Evolutionary conservation across 2,113 vertebrate genomes (phyloP).

Genomic region (Nymphicus hollandicus): DNA sequence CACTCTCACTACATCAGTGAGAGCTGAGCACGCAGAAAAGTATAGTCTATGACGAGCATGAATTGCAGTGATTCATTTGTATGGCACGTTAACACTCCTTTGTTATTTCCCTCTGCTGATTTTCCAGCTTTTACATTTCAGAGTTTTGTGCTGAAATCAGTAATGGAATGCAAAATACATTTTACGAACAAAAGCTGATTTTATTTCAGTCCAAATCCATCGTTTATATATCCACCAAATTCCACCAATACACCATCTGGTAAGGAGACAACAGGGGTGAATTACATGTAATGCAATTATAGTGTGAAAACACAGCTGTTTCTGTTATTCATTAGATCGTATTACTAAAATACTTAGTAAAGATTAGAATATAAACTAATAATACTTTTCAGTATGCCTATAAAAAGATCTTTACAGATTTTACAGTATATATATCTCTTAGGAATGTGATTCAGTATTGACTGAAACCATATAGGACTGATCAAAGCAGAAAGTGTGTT

Average conservation of each 20-base stretch:
- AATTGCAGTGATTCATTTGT: constrained; percentile 32
- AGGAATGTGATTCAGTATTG: neutral
- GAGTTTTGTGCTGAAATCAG: constrained; percentile 12
- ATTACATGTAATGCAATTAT: constrained; percentile 43
- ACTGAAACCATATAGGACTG: neutral
- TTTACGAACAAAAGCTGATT: constrained; percentile 19
- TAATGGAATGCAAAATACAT: neutral
- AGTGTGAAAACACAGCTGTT: constrained; percentile 28
- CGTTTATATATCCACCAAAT: constrained; percentile 6
- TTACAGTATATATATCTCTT: neutral
- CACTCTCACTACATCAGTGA: neutral
- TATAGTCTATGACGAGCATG: neutral
- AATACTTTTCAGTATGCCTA: neutral
- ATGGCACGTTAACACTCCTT: neutral
- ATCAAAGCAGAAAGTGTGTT: neutral
- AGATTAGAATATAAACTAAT: constrained; percentile 28
- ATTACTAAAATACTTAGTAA: constrained; percentile 42
- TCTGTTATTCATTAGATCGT: constrained; percentile 34
- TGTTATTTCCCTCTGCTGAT: constrained; percentile 25
- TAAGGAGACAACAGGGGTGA: constrained; percentile 27
- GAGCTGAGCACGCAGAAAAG: constrained; percentile 10
- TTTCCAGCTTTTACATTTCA: constrained; percentile 13
- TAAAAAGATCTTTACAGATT: constrained; percentile 3
- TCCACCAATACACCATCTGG: constrained; percentile 40
- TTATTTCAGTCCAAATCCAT: constrained; percentile 43